phyloP scores from a whole-genome alignment of 2,113 vertebrate genomes.

The Podilymbus podiceps region DNA sequence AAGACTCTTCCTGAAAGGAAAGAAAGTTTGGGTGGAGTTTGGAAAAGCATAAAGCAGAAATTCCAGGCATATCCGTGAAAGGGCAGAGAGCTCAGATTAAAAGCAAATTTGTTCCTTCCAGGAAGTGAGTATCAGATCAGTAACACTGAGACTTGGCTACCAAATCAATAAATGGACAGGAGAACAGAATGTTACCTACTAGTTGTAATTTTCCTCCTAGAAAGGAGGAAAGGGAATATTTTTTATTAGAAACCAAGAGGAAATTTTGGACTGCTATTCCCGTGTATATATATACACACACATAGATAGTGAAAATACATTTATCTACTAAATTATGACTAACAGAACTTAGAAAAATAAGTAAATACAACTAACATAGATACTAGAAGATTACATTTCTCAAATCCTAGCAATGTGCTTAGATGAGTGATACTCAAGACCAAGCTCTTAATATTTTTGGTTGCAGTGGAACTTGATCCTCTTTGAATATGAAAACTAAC shows the following conservation, averaged over 20 bases:
- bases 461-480: background rate
- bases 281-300: background rate
- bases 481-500: background rate
- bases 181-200: background rate
- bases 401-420: background rate
- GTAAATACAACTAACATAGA: background rate
- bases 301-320: background rate
- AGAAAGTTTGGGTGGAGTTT: constrained; percentile 45
- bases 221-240: background rate
- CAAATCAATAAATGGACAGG: background rate
- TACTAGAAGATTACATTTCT: background rate
- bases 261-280: background rate
- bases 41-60: background rate
- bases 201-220: background rate
- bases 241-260: background rate
- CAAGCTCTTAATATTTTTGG: background rate
- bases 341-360: background rate
- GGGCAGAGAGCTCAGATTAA: background rate
- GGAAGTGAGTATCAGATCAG: background rate
- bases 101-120: background rate
- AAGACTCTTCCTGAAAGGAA: constrained; percentile 56
- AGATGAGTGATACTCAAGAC: background rate
- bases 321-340: background rate
- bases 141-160: background rate
- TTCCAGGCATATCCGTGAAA: background rate